These are phyloP conservation scores for Gallinago paraguaiae DNA, from an alignment of 2,113 vertebrate species.

Conservation along the genomic window DNA sequence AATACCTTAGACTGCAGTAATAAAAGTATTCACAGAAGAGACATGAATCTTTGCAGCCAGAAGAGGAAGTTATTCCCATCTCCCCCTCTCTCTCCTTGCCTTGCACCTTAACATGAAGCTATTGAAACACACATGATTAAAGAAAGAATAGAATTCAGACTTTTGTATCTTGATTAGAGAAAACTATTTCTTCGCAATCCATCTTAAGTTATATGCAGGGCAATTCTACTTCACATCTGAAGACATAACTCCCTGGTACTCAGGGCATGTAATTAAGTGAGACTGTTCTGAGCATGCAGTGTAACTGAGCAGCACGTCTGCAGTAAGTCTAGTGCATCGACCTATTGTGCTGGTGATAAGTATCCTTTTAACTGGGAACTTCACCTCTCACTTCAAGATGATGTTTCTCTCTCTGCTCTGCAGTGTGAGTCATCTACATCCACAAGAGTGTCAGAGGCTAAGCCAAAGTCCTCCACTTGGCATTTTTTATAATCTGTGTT, in stretches of 20 bases:
- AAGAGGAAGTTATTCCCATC: not conserved
- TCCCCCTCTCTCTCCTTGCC: not conserved
- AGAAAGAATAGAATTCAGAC: not conserved
- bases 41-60: not conserved
- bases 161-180: not conserved
- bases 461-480: not conserved
- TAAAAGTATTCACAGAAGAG: not conserved
- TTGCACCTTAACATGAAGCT: not conserved
- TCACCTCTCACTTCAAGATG: not conserved
- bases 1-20: not conserved
- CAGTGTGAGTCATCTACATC: not conserved
- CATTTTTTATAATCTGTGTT: not conserved
- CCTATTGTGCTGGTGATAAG: not conserved
- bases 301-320: not conserved
- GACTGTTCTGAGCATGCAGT: not conserved
- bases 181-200: not conserved
- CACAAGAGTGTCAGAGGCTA: not conserved
- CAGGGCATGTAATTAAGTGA: not conserved
- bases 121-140: not conserved
- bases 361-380: not conserved
- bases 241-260: not conserved
- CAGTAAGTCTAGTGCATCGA: not conserved
- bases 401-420: not conserved
- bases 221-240: not conserved
- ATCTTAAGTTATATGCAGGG: not conserved